These are phyloP conservation scores for Chaetorhynchus papuensis DNA, from an alignment of 2,113 vertebrate genomes.

Conservation along the genomic window DNA sequence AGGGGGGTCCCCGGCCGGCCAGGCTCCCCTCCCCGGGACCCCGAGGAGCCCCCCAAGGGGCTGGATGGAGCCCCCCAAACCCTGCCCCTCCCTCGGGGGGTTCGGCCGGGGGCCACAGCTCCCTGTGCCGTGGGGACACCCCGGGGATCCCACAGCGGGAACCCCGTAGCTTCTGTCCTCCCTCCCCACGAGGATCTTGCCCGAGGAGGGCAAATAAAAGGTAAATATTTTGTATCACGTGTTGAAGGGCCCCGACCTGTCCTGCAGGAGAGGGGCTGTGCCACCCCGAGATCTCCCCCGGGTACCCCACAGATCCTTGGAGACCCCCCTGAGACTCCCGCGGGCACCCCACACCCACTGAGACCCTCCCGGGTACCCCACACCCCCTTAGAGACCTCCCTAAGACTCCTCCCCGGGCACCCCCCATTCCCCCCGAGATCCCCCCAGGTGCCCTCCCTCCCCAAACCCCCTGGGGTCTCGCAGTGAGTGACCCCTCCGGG, in stretches of 20 bases:
- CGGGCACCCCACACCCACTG: too few relatives aligned
- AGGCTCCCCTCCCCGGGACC: too few relatives aligned
- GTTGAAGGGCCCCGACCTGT: neutral
- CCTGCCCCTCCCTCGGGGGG: neutral
- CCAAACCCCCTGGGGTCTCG: neutral
- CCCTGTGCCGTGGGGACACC: neutral
- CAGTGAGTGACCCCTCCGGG: neutral
- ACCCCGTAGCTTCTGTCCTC: too few relatives aligned
- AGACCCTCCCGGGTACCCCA: too few relatives aligned
- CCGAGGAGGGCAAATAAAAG: neutral
- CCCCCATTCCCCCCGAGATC: too few relatives aligned
- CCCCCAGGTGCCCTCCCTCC: neutral
- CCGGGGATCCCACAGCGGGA: neutral
- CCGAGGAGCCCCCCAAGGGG: neutral
- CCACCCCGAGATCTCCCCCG: too few relatives aligned
- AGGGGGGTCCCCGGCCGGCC: neutral
- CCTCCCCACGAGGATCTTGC: fast-evolving
- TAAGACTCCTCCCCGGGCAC: neutral
- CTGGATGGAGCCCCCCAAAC: neutral
- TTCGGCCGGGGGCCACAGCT: neutral
- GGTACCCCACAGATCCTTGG: neutral
- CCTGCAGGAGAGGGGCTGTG: neutral
- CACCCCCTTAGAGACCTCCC: too few relatives aligned
- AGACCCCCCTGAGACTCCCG: neutral
- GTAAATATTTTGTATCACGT: neutral